Conservation (phyloP, 2,797 vertebrate genomes). For the Chloroceryle inda region DNA sequence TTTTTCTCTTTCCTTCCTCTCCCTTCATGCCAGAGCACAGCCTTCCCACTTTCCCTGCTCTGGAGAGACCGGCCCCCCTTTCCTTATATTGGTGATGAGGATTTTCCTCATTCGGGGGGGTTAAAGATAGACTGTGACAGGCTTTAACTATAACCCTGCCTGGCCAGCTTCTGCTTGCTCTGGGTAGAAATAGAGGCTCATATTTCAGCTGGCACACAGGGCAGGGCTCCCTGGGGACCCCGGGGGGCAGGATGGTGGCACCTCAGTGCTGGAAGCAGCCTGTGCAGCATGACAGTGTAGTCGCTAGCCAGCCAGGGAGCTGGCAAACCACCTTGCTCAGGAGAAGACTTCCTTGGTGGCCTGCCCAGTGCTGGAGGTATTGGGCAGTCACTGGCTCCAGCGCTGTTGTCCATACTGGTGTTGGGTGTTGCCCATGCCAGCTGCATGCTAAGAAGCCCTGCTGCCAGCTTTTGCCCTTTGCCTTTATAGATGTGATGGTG, state of each 20-base stretch:
- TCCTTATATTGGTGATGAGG: accelerated
- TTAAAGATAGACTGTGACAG: not conserved
- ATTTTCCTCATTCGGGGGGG: accelerated
- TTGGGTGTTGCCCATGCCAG: not conserved
- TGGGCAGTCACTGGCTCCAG: not conserved
- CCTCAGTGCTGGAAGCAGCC: accelerated
- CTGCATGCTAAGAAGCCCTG: not conserved
- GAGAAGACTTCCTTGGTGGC: not conserved
- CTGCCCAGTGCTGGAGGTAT: not conserved
- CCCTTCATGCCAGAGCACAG: accelerated
- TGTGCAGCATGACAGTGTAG: not conserved
- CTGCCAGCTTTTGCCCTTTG: not conserved
- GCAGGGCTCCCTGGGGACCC: accelerated
- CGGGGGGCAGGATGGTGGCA: not conserved
- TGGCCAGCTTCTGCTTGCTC: not conserved
- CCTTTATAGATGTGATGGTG: not conserved
- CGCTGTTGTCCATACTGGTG: not conserved
- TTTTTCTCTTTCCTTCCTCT: slow-evolving; percentile 34
- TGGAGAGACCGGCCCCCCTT: not conserved
- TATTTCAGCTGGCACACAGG: not conserved
- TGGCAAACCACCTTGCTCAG: accelerated
- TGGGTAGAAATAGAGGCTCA: not conserved
- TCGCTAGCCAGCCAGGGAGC: not conserved
- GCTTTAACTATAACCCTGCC: not conserved
- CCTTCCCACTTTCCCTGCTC: not conserved